Conservation (phyloP, 2,113 vertebrate genomes). For the Bubo blakistoni region DNA sequence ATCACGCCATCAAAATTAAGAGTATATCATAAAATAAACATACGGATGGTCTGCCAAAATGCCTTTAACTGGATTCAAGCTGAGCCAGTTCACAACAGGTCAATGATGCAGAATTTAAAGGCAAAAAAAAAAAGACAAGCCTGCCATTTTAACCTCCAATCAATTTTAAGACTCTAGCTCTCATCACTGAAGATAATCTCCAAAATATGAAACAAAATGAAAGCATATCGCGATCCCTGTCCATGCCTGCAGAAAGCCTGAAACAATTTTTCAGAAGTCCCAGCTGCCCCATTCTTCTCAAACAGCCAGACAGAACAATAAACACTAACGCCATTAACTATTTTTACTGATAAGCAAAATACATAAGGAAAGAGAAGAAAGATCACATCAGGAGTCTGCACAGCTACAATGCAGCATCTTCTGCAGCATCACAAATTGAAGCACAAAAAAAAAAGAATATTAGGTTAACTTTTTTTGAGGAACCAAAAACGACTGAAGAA, state of each 20-base stretch:
- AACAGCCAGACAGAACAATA: not conserved
- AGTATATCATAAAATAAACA: not conserved
- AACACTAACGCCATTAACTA: not conserved
- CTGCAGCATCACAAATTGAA: not conserved
- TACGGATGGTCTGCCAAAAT: not conserved
- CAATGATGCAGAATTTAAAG: not conserved
- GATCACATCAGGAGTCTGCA: not conserved
- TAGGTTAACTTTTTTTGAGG: not conserved
- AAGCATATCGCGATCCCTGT: not conserved
- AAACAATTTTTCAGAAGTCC: not conserved
- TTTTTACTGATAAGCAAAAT: not conserved
- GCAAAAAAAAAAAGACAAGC: not conserved
- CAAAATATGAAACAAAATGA: not conserved
- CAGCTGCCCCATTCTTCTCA: not conserved
- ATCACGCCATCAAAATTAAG: not conserved
- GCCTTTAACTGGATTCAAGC: not conserved
- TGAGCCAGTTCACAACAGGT: not conserved
- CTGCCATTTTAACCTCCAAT: not conserved
- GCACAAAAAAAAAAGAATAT: not conserved
- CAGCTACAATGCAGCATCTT: not conserved
- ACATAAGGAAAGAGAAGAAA: not conserved
- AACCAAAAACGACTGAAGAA: not conserved
- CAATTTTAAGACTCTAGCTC: not conserved
- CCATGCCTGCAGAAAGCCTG: not conserved
- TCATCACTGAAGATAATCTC: not conserved